phyloP scores from a whole-genome alignment of 1,140 invertebrate species.

The Coenobita brevimanus region DNA sequence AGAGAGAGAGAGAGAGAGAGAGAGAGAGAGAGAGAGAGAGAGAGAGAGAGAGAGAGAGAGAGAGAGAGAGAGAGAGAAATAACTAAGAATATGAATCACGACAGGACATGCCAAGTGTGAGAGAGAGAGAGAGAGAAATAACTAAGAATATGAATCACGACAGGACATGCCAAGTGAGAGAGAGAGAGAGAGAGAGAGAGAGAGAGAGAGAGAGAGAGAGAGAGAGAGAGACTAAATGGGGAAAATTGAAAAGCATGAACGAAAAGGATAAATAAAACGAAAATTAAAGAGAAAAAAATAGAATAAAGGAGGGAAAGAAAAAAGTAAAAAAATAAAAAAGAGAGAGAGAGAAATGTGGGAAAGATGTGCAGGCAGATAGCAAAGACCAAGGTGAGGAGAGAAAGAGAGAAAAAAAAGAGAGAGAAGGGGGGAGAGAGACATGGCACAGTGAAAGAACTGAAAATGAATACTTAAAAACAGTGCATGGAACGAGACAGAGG shows the following conservation, averaged over 20 bases:
- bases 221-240: not conserved
- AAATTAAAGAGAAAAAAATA: not conserved
- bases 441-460: not conserved
- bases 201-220: not conserved
- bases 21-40: not conserved
- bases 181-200: not conserved
- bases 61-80: too few relatives aligned
- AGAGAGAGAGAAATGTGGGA: too few relatives aligned
- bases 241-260: not conserved
- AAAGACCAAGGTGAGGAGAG: too few relatives aligned
- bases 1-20: too few relatives aligned
- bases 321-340: too few relatives aligned
- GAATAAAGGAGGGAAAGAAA: too few relatives aligned
- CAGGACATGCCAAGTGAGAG: not conserved
- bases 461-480: too few relatives aligned
- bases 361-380: too few relatives aligned
- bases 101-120: too few relatives aligned
- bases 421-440: not conserved
- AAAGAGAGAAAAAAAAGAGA: not conserved
- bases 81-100: too few relatives aligned
- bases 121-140: constrained; percentile 17
- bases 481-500: too few relatives aligned
- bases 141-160: not conserved
- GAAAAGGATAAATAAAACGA: not conserved
- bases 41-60: constrained; percentile 19